A percentile compares a stretch with the other conserved stretches of the same genome.
These are phyloP conservation scores for Gadus chalcogrammus DNA, from an alignment of 2,113 vertebrate species.

Conservation along the genomic window DNA sequence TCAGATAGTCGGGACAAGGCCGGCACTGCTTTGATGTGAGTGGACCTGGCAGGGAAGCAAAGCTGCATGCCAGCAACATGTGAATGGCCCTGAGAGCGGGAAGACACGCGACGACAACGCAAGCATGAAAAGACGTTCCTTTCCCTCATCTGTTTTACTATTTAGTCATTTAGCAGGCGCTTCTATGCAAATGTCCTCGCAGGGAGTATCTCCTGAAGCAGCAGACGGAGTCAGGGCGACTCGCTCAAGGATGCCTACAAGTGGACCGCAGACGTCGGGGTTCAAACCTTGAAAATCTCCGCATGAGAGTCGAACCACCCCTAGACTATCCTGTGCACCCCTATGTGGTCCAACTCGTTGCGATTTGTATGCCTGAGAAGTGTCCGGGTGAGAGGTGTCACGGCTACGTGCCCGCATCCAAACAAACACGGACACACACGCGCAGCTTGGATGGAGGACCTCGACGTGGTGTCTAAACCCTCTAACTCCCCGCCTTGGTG, in stretches of 20 bases:
- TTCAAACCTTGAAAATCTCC: too few species aligned
- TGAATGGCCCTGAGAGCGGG: too few species aligned
- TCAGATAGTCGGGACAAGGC: constrained; percentile 3
- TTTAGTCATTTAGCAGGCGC: not conserved
- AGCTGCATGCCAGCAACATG: not conserved
- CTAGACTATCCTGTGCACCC: not conserved
- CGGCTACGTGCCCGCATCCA: not conserved
- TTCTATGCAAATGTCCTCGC: too few species aligned
- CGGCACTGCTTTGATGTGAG: constrained; percentile 10
- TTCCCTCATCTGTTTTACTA: not conserved
- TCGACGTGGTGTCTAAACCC: constrained; percentile 39
- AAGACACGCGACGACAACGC: not conserved
- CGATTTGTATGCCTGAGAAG: constrained; percentile 11
- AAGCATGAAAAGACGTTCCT: not conserved
- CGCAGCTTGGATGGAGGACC: constrained; percentile 13
- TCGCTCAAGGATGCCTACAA: too few species aligned
- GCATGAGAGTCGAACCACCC: too few species aligned
- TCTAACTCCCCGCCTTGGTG: constrained; percentile 52
- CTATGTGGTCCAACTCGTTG: not conserved
- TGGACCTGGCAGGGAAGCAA: constrained; percentile 8
- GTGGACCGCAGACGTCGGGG: too few species aligned
- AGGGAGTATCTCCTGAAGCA: too few species aligned
- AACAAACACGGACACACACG: not conserved
- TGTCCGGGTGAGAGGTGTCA: not conserved
- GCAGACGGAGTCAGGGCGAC: too few species aligned